Conservation (phyloP, 2,113 vertebrate species). For the Zosterops pallidus region DNA sequence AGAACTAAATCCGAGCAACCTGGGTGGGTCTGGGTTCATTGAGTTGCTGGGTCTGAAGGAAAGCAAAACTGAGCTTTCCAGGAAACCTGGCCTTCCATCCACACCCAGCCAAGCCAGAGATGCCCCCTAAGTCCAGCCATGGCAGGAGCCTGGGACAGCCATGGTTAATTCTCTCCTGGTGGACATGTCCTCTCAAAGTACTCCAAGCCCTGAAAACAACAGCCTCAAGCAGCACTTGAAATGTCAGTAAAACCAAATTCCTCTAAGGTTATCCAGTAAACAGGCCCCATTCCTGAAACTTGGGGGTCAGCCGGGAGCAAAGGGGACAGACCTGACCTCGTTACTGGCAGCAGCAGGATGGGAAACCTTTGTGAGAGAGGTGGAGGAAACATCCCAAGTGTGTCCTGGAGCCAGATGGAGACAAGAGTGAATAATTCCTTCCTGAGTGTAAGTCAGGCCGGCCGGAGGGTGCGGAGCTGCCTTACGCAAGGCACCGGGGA, state of each 20-base stretch:
- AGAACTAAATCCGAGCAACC: not conserved
- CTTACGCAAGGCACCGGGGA: not conserved
- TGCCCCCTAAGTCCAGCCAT: not conserved
- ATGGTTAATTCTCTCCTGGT: not conserved
- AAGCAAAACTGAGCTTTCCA: not conserved
- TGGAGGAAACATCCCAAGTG: not conserved
- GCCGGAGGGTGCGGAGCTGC: not conserved
- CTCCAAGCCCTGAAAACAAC: not conserved
- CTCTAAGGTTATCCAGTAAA: not conserved
- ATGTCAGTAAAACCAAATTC: not conserved
- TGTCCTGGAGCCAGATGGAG: not conserved
- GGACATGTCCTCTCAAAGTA: not conserved
- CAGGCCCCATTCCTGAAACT: not conserved
- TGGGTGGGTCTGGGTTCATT: accelerated
- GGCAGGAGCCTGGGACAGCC: not conserved
- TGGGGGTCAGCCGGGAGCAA: accelerated
- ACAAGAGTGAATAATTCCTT: not conserved
- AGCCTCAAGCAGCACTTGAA: not conserved
- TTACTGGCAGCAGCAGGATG: not conserved
- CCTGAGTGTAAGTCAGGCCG: not conserved
- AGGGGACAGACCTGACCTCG: accelerated
- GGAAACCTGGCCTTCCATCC: not conserved
- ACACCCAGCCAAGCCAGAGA: not conserved
- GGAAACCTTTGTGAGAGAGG: not conserved
- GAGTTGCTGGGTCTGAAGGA: not conserved